A percentile compares a stretch with the other conserved stretches of the same genome.
These are phyloP conservation scores for Epsilonema sp. DNA, from an alignment of 2,888 invertebrate species.

Conservation along the genomic window DNA sequence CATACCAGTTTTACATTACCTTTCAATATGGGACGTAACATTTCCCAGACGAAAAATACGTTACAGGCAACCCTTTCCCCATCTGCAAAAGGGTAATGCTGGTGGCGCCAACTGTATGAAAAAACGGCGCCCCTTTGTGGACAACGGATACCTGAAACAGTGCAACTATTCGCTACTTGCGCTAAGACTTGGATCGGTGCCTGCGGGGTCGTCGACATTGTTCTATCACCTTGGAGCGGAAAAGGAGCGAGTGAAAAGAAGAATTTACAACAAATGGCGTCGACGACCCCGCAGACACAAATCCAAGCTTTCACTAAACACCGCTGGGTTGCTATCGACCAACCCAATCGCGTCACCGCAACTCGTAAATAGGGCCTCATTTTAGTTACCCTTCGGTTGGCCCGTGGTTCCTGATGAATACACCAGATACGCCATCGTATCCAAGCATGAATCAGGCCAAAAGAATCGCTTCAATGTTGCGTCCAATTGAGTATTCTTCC, in stretches of 20 bases:
- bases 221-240: too few species aligned
- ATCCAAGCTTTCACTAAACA: too few species aligned
- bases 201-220: too few species aligned
- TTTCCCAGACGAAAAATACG: constrained; percentile 35
- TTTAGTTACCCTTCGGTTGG: constrained; percentile 31
- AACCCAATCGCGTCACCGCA: too few species aligned
- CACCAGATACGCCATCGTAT: constrained; percentile 32
- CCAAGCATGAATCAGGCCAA: constrained; percentile 13
- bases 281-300: too few species aligned
- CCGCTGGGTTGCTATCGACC: too few species aligned
- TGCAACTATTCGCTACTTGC: not conserved
- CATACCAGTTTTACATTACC: constrained; percentile 16
- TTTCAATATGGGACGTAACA: constrained; percentile 31
- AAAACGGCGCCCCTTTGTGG: constrained; percentile 33
- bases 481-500: too few species aligned
- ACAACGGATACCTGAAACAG: constrained; percentile 29
- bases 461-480: too few species aligned
- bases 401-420: constrained; percentile 35
- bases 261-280: too few species aligned
- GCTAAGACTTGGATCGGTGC: too few species aligned
- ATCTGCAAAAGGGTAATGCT: constrained; percentile 25
- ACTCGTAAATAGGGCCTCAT: too few species aligned
- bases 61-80: constrained; percentile 32
- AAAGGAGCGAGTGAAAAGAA: too few species aligned
- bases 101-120: constrained; percentile 31